Base-by-base conservation (phyloP, 2,797 vertebrate genomes). In the Tapirus indicus region DNA sequence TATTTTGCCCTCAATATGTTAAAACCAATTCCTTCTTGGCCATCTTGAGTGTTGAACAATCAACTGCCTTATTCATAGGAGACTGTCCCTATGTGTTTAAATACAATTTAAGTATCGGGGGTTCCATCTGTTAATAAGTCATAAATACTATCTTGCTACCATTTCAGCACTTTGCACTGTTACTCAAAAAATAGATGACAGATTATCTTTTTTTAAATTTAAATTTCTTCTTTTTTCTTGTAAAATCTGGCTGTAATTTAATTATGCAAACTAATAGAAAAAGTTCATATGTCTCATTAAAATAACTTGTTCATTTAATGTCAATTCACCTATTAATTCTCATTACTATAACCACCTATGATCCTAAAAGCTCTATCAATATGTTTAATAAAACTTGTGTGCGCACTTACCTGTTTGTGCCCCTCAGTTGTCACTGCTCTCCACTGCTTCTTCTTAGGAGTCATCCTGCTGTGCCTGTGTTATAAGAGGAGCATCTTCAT, bases 381-480 rank as follows among this genome's bases (percentile, higher is more conserved):
- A 5, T 16, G 6, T 64, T 35, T 41, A 25, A 23, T 13, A n/a
- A 86, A n/a, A 20, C 6, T 16, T 12, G 23, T 38, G 47, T 13
- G 29, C 25, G 60, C 13, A 9, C 6, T n/a, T 27, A 11, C 21
- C 6, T 5, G 10, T 0, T 0, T 3, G 27, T 25, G 32, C 14
- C 16, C 8, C 47, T 20, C 13, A 10, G 7, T 35, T 58, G 27
- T 62, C 83, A 47, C 32, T 23, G 44, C 1, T 74, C 16, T 23
- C 5, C 49, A 6, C 72, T 6, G 2, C 11, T 21, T 38, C 44
- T 49, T n/a, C 18, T 9, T 14, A 4, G 29, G n/a, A 29, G 16
- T 29, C 2, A 2, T 18, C 44, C 16, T 4, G 2, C 10, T 25
- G 18, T 4, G 21, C 7, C 6, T 0, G 0, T 4, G 0, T 29